Percentiles rank a stretch among this genome's conserved stretches.
phyloP scores from a whole-genome alignment of 2,888 invertebrate genomes.

The Caenorhabditis wallacei region DNA sequence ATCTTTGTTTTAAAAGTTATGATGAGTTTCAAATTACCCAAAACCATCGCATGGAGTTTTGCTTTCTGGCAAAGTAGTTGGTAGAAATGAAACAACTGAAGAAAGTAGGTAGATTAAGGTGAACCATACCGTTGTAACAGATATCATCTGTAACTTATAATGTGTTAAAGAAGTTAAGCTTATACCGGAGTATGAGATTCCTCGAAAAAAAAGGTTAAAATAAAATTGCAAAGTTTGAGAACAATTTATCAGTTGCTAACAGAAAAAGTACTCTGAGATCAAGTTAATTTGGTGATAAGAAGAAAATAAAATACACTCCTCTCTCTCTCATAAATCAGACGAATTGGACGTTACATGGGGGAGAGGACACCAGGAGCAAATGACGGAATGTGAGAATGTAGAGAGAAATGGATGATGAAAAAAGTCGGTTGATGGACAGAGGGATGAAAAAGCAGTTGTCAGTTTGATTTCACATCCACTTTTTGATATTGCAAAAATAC shows the following conservation, averaged over 20 bases:
- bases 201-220: not conserved
- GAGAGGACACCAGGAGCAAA: slow-evolving; percentile 20
- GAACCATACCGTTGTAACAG: not conserved
- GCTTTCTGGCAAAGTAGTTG: slow-evolving; percentile 42
- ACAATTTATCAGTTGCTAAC: not conserved
- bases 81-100: slow-evolving; percentile 21
- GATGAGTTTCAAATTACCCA: slow-evolving; percentile 46
- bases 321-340: slow-evolving; percentile 22
- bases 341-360: slow-evolving; percentile 11
- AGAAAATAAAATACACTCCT: not conserved
- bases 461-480: not conserved
- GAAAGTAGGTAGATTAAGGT: not conserved
- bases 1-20: too few relatives aligned
- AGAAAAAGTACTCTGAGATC: not conserved
- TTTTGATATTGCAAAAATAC: slow-evolving; percentile 21
- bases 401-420: not conserved
- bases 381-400: not conserved
- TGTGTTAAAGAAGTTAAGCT: not conserved
- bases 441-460: slow-evolving; percentile 22
- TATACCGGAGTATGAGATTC: too few relatives aligned
- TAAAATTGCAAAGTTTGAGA: not conserved
- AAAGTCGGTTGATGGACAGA: not conserved
- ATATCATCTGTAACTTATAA: not conserved
- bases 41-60: slow-evolving; percentile 33
- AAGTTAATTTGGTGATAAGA: too few relatives aligned